These are phyloP conservation scores for Melospiza georgiana DNA, from an alignment of 2,113 vertebrate genomes.

Conservation along the genomic window DNA sequence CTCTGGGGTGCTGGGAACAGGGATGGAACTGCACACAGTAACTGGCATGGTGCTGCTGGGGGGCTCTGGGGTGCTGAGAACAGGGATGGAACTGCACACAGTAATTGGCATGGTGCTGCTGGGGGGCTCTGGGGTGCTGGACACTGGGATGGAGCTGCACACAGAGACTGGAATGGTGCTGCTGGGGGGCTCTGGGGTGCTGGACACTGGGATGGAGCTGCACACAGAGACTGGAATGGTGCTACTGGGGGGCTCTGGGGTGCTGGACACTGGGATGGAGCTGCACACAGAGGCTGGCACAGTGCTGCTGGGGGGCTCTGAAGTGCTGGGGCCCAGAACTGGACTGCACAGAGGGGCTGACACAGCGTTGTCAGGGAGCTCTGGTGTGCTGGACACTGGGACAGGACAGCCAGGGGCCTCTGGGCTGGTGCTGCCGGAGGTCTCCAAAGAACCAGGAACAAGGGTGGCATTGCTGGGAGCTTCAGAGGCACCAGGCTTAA, in stretches of 20 bases:
- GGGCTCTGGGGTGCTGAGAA: fast-evolving
- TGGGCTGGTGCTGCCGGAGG: neutral
- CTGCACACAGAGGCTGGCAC: neutral
- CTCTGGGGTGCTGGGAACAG: fast-evolving
- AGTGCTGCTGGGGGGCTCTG: neutral
- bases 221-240: fast-evolving
- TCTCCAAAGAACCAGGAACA: neutral
- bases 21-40: fast-evolving
- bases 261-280: too few species aligned
- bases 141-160: too few species aligned
- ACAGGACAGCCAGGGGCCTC: neutral
- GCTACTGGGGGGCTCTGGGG: fast-evolving
- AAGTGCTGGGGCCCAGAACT: neutral
- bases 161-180: fast-evolving
- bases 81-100: fast-evolving
- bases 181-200: fast-evolving
- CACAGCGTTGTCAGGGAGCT: neutral
- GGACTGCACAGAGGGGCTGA: neutral
- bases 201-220: too few species aligned
- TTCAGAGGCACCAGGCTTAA: neutral
- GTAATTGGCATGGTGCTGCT: fast-evolving
- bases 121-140: fast-evolving
- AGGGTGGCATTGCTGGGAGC: neutral
- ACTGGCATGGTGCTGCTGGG: fast-evolving
- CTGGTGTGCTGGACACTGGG: neutral